Conservation (phyloP, 2,888 invertebrate genomes). For the Anagyrus pseudococci region DNA sequence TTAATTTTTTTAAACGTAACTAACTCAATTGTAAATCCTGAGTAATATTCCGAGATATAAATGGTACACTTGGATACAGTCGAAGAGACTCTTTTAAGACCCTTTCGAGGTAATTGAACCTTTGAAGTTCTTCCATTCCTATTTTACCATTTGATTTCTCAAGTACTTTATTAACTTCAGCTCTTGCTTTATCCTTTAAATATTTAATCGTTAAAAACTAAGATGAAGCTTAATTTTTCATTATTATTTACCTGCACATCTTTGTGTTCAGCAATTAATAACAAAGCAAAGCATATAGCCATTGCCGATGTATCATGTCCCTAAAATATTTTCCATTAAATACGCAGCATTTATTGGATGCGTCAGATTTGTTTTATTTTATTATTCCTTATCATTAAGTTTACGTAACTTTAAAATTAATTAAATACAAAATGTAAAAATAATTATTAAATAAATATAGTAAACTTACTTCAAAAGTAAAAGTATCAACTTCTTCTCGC, state of each 20-base stretch:
- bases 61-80: conserved; percentile 72
- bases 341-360: not conserved
- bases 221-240: not conserved
- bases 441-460: conserved; percentile 31
- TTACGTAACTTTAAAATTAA: not conserved
- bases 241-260: conserved; percentile 48
- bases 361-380: not conserved
- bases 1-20: not conserved
- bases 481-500: conserved; percentile 55
- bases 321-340: conserved; percentile 54
- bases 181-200: conserved; percentile 37
- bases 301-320: conserved; percentile 71
- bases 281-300: conserved; percentile 63
- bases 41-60: conserved; percentile 67
- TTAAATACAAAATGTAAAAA: not conserved
- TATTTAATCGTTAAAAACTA: not conserved
- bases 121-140: conserved; percentile 64
- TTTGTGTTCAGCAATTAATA: conserved; percentile 64
- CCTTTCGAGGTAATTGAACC: conserved; percentile 73
- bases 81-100: conserved; percentile 74
- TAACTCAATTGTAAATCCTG: conserved; percentile 63
- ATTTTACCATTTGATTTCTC: conserved; percentile 64
- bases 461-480: conserved; percentile 52
- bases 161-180: conserved; percentile 57
- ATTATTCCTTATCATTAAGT: not conserved